Conservation (phyloP, 2,888 invertebrate species). For the Euzophera pinguis region DNA sequence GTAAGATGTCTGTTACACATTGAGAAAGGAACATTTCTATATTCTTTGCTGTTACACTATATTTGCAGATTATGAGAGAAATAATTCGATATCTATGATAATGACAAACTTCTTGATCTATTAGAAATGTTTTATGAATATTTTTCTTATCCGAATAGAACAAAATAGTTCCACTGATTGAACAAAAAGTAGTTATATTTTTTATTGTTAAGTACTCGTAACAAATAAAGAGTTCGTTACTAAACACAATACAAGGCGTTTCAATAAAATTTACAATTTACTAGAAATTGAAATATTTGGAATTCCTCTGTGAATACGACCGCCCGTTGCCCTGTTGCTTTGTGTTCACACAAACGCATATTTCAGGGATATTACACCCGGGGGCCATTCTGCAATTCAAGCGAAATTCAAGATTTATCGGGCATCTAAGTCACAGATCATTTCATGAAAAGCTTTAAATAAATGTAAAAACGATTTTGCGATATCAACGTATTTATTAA, state of each 20-base stretch:
- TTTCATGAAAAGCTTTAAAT: background rate
- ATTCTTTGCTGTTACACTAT: no score
- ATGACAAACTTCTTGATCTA: no score
- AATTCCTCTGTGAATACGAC: conserved; percentile 39
- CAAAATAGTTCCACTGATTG: background rate
- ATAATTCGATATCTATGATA: no score
- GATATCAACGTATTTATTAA: no score
- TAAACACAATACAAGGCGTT: conserved; percentile 16
- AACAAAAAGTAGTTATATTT: no score
- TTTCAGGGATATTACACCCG: conserved; percentile 48
- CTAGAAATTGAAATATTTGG: conserved; percentile 56
- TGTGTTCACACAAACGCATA: conserved; percentile 51
- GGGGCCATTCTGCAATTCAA: conserved; percentile 29
- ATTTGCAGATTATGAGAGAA: no score
- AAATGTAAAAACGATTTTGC: no score
- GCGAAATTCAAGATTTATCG: conserved; percentile 20
- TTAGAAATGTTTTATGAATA: no score
- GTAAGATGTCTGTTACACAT: no score
- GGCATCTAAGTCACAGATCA: background rate
- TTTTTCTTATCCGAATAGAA: no score
- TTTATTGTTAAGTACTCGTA: background rate
- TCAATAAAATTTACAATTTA: conserved; percentile 36
- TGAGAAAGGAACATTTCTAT: no score
- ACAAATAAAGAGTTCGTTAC: background rate
- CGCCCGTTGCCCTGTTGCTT: conserved; percentile 40